phyloP scores from a whole-genome alignment of 2,888 invertebrate genomes.

The Rhingia rostrata region DNA sequence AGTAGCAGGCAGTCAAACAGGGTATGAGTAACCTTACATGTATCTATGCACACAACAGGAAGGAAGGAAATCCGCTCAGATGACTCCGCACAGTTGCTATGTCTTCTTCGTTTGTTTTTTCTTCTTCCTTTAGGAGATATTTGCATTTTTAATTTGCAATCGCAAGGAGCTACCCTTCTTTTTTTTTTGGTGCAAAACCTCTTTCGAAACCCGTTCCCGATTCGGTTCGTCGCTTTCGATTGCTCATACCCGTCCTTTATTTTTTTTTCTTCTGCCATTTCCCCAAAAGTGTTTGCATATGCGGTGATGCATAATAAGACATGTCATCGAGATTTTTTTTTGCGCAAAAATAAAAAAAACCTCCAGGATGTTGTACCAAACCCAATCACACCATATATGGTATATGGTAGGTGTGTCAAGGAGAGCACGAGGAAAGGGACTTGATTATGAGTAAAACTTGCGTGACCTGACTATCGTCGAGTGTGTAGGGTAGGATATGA shows the following conservation, averaged over 20 bases:
- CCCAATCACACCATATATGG: constrained; percentile 5
- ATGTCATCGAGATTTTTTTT: constrained; percentile 39
- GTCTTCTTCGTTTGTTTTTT: constrained; percentile 12
- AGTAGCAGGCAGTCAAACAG: constrained; percentile 17
- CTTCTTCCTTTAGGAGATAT: constrained; percentile 23
- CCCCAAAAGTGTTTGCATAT: constrained; percentile 57
- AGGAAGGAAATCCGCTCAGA: constrained; percentile 71
- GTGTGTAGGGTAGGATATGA: constrained; percentile 14
- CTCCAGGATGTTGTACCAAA: constrained; percentile 35
- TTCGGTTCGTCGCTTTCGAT: constrained; percentile 65
- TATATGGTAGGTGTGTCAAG: constrained; percentile 70
- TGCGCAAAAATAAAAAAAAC: constrained; percentile 19
- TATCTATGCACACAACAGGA: constrained; percentile 51
- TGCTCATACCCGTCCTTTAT: constrained; percentile 42
- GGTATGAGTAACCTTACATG: constrained; percentile 15
- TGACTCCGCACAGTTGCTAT: constrained; percentile 49
- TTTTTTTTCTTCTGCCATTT: constrained; percentile 6
- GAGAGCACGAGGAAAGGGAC: constrained; percentile 23
- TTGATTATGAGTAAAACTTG: constrained; percentile 53
- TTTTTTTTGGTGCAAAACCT: constrained; percentile 1
- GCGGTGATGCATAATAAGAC: constrained; percentile 61
- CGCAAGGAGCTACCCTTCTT: constrained; percentile 43
- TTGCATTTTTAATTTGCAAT: constrained; percentile 65
- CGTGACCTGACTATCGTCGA: constrained; percentile 65
- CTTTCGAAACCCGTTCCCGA: constrained; percentile 51